These are phyloP conservation scores for Esox niger DNA, from an alignment of 2,113 vertebrate species.

Conservation along the genomic window DNA sequence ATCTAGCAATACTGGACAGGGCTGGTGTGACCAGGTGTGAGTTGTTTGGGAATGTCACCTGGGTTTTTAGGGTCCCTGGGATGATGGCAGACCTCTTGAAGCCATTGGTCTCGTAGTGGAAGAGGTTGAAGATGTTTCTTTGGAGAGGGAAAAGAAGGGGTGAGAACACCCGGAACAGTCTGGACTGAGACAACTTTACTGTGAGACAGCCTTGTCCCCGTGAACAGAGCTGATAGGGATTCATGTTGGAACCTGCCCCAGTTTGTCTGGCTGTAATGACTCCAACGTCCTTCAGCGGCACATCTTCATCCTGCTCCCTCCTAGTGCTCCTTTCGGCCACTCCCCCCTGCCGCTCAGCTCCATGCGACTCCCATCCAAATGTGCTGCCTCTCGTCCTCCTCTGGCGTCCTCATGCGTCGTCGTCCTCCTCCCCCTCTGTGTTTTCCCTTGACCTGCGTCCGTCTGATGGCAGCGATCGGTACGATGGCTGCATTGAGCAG, in stretches of 20 bases:
- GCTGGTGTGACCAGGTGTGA: too few species aligned
- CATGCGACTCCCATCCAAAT: too few species aligned
- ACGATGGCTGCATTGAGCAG: neutral
- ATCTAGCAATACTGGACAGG: too few species aligned
- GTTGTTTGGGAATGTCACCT: too few species aligned
- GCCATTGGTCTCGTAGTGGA: too few species aligned
- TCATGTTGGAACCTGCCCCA: neutral
- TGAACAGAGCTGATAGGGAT: neutral
- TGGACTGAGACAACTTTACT: neutral
- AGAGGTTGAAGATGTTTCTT: too few species aligned
- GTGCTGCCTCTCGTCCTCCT: neutral
- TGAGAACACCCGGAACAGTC: neutral
- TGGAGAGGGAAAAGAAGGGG: neutral
- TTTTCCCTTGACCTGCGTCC: neutral
- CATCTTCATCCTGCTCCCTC: neutral
- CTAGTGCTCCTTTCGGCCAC: neutral
- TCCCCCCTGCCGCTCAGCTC: neutral
- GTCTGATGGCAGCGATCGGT: neutral
- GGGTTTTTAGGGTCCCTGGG: too few species aligned
- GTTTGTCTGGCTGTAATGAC: slow-evolving; percentile 12
- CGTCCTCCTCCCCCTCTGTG: neutral
- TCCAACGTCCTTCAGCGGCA: slow-evolving; percentile 3
- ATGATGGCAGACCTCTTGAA: too few species aligned
- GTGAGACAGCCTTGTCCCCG: neutral
- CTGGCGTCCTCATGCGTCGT: neutral